Base-by-base conservation (phyloP, 2,113 vertebrate species). In the Emydocephalus ijimae region DNA sequence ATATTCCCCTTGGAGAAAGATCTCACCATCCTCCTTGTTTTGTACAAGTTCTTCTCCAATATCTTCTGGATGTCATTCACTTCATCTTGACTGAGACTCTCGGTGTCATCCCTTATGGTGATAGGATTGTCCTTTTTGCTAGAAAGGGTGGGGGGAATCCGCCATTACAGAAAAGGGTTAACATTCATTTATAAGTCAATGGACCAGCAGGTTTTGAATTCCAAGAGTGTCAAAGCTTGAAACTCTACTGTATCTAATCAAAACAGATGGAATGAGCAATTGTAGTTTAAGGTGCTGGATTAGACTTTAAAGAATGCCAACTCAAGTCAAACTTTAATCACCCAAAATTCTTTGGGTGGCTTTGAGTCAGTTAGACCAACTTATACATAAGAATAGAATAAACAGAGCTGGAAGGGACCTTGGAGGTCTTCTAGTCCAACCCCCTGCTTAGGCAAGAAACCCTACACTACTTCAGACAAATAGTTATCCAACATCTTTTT, bases 1-100 rank as follows among this genome's bases (percentile, higher is more conserved):
- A 29, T n/a, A 12, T 69, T 39, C 34, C 43, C 34, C 39, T 43
- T 43, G 87, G 50, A 87, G 89, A 92, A 81, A 88, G 52, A 91
- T 55, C 81, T 88, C 97, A 98, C 98, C 97, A 96, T 98, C 94
- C 97, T 98, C 95, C 97, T 97, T 89, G 98, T 98, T 92, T 96
- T 97, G 91, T 98, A 98, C 90, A 99, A 97, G 95, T 98, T 98
- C 94, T 96, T 98, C 4, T 97, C 97, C 94, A 99, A 91, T 15
- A 98, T 98, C 34, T 97, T 96, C 91, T 98, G 96, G 93, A 98
- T 98, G 69, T 98, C 98, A 94, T 98, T 97, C 97, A 98, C 96
- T 94, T 96, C 85, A 7, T 95, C 90, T 1, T 94, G 93, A 94
- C 93, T 94, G 43, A 87, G 89, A 93, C 94, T 1, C 7, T 94